Evolutionary conservation across 2,888 invertebrate species (phyloP).

Genomic region (Mythimna impura): DNA sequence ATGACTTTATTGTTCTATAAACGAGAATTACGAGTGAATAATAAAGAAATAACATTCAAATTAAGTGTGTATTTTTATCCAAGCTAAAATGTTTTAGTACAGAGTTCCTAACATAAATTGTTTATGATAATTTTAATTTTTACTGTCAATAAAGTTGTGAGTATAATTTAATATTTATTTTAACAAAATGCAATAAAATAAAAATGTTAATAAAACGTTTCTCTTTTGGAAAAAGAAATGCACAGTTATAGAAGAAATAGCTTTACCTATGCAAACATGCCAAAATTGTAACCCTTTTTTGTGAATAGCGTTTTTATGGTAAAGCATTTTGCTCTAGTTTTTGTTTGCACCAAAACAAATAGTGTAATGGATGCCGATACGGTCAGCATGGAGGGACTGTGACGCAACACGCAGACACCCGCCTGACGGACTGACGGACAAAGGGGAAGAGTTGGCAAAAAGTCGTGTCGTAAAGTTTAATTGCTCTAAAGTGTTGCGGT

Average conservation of each 20-base stretch:
- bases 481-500: slow-evolving; percentile 67
- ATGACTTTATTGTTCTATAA: slow-evolving; percentile 67
- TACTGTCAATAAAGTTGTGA: slow-evolving; percentile 51
- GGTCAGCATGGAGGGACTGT: slow-evolving; percentile 66
- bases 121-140: slow-evolving; percentile 60
- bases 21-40: slow-evolving; percentile 63
- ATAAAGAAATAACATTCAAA: slow-evolving; percentile 64
- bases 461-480: slow-evolving; percentile 75
- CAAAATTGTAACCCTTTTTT: slow-evolving; percentile 74
- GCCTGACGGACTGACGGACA: slow-evolving; percentile 62
- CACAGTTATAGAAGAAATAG: slow-evolving; percentile 52
- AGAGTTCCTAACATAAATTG: slow-evolving; percentile 52
- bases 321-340: slow-evolving; percentile 80
- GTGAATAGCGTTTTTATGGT: slow-evolving; percentile 64
- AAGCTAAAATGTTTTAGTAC: slow-evolving; percentile 52
- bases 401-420: slow-evolving; percentile 68
- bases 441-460: slow-evolving; percentile 80
- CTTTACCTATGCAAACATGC: slow-evolving; percentile 72
- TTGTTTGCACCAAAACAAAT: slow-evolving; percentile 78
- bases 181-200: slow-evolving; percentile 41
- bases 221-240: slow-evolving; percentile 38
- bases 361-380: slow-evolving; percentile 68
- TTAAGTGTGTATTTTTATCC: slow-evolving; percentile 56
- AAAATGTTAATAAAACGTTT: slow-evolving; percentile 43
- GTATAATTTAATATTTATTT: slow-evolving; percentile 40